A percentile compares a stretch with the other conserved stretches of the same genome.
Evolutionary conservation across 2,888 invertebrate species (phyloP).

Genomic region (Pterobdella sp.): DNA sequence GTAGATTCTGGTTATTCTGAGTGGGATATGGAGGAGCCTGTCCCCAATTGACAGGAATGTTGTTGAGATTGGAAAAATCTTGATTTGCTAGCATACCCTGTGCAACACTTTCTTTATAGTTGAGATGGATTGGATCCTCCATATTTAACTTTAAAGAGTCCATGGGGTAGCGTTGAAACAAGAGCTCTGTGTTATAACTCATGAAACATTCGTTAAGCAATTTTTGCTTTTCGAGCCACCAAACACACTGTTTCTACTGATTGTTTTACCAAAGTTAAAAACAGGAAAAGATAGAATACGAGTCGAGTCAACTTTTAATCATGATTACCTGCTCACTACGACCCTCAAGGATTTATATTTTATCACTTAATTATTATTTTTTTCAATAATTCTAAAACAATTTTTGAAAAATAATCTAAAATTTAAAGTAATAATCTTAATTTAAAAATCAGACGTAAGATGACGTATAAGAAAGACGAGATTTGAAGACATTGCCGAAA

Average conservation of each 20-base stretch:
- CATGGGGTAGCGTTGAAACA: background rate
- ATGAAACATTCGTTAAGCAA: background rate
- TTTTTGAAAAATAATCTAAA: no score
- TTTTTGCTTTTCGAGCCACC: background rate
- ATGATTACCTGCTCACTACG: background rate
- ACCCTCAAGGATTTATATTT: background rate
- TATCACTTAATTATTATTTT: background rate
- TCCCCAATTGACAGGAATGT: conserved; percentile 8
- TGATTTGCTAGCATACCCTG: background rate
- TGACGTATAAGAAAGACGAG: no score
- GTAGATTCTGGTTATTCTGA: background rate
- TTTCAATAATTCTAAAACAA: background rate
- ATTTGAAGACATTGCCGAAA: no score
- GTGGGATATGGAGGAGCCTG: background rate
- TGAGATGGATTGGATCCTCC: background rate
- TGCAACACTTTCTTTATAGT: background rate
- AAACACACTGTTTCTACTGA: background rate
- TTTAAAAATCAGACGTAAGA: no score
- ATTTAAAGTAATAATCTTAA: no score
- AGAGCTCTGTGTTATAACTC: background rate
- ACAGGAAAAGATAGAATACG: background rate
- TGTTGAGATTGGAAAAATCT: background rate
- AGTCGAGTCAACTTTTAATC: background rate
- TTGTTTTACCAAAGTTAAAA: background rate
- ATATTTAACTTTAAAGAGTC: background rate